Evolutionary conservation across 2,113 vertebrate genomes (phyloP), one percentile per base, ranked within the genome.

Genomic region (Ginglymostoma cirratum): DNA sequence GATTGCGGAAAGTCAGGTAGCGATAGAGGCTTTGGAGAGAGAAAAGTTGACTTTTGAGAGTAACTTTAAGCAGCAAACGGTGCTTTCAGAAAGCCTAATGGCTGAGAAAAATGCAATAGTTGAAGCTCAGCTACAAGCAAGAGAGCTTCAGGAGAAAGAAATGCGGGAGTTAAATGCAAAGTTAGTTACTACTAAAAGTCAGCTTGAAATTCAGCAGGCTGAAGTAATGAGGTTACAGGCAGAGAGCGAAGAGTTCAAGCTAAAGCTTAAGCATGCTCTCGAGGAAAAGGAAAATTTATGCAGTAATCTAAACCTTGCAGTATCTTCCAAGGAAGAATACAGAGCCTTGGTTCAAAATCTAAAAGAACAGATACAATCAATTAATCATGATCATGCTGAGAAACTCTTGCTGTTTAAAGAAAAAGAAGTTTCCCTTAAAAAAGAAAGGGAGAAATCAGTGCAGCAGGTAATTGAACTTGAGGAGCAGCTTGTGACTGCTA

Each of bases 311-410:
- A 97, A 97, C 45, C 96, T 98, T 96, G 96, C 97, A 0, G 97
- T 98, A 96, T 96, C 97, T 17, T 97, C 97, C 87, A 96, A 98
- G 95, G 97, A 97, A 30, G 98, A 99, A 96, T 98, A 99, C 72
- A 97, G 97, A 72, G 87, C 5, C 0, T 97, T 98, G 52, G 97
- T 97, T 4, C 98, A 98, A 96, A 98, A 98, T 92, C 98, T 99
- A 78, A 98, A 99, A 96, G 98, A 97, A 90, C 99, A 99, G 96
- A 98, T 96, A 0, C 98, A 99, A 96, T 97, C 98, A 96, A 98
- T 99, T 21, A 99, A 98, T 96, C 97, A 98, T 94, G 97, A 96
- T 30, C 98, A 99, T 0, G 97, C 99, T n/a, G 97, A 98, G 67
- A 98, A 99, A 96, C 97, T 99, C 23, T 96, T 98, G 34, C 97